Evolutionary conservation across 2,797 vertebrate genomes (phyloP), one percentile per base, ranked within the genome.

Genomic region (Sebastolobus alascanus): DNA sequence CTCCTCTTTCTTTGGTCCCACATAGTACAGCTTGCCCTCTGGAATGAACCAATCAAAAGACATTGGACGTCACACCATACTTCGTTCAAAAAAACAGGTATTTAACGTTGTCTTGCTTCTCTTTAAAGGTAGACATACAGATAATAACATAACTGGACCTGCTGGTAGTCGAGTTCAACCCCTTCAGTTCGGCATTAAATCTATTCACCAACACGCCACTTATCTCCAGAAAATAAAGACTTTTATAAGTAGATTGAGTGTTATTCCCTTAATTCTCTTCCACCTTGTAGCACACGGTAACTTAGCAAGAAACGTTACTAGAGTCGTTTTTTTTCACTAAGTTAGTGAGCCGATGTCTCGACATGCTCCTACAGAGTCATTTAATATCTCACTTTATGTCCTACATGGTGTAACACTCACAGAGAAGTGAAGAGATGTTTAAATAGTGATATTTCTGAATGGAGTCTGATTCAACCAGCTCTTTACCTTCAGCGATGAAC

Each of bases 1-100:
- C 89, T 97, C 97, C 2, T 97, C 96, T 59, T 97, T 97, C 93
- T 97, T 98, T 29, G 96, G 95, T 12, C 97, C 97, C 85, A 98
- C 97, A 4, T 98, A 98, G 85, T 96, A 98, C 73, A 98, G 90
- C 64, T 96, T 96, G 14, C 93, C 96, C 0, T 96, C 97, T 98
- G 67, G 11, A 4, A 25, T 8, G 27, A 1, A 79, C 6, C 12
- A 52, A 60, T 25, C 6, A 68, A 52, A 9, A 46, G 2, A 1
- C 33, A 35, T 35, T 35, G 7, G 7, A 33, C 25, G 3, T 54
- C 16, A 35, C 8, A 58, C 50, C 64, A 65, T 1, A 77, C 9
- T 75, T 11, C 35, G 65, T 79, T 70, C 2, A 64, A 29, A 33
- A 74, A 80, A 16, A 2, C 1, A 2, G 4, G 25, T 3, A 74